These are phyloP conservation scores for Polypterus senegalus DNA, from an alignment of 2,113 vertebrate species.

Conservation along the genomic window DNA sequence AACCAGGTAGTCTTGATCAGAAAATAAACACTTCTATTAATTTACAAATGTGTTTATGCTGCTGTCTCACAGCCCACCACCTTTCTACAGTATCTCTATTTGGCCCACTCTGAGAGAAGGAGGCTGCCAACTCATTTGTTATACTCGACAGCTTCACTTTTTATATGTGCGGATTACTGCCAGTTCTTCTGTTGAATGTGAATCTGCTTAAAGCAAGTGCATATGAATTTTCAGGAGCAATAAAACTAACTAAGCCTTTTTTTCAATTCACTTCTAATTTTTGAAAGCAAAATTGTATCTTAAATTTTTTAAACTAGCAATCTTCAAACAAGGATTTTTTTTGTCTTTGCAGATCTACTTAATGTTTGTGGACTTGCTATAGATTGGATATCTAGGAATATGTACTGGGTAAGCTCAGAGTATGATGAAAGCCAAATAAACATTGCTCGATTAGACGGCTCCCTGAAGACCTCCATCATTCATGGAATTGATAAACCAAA, in stretches of 20 bases:
- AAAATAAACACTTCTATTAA: neutral
- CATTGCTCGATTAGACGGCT: conserved; percentile 86
- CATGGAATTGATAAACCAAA: conserved; percentile 94
- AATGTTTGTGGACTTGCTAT: conserved; percentile 87
- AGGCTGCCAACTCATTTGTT: conserved; percentile 12
- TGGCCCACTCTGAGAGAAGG: neutral
- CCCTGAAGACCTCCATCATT: conserved; percentile 93
- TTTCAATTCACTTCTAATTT: no score
- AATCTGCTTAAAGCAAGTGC: no score
- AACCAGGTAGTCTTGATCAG: no score
- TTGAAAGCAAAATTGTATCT: no score
- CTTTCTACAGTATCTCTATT: neutral
- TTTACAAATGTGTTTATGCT: neutral
- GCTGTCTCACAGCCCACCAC: no score
- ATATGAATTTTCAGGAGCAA: no score
- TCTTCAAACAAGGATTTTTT: neutral
- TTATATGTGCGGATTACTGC: neutral
- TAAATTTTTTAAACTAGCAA: no score
- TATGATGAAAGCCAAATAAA: conserved; percentile 98
- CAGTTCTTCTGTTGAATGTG: no score
- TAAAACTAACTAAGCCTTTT: no score
- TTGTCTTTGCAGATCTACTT: conserved; percentile 67
- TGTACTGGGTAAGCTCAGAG: conserved; percentile 97
- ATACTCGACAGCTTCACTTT: conserved; percentile 20
- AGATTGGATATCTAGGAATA: conserved; percentile 93